Base-by-base conservation (phyloP, 2,113 vertebrate genomes). In the Glaucomys volans region DNA sequence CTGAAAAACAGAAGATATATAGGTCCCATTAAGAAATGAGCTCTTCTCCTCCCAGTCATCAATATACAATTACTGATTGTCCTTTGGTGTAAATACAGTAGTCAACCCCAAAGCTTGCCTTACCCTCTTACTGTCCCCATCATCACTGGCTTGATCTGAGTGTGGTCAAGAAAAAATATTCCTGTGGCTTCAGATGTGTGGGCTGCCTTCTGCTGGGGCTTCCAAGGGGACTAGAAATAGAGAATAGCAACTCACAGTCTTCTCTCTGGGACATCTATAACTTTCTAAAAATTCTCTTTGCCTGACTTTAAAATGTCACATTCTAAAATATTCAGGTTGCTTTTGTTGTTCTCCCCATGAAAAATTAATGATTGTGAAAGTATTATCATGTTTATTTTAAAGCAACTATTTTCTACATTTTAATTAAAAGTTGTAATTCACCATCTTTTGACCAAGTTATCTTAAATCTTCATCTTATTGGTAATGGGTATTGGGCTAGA, bases 371-470 rank as follows among this genome's bases (percentile, higher is more conserved):
- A 94, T 97, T 89, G 86, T 57, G 87, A 76, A 98, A 98, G 95
- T 98, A 98, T 98, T 98, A 97, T 97, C 79, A n/a, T 98, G 97
- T 98, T 98, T 98, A 97, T 98, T 98, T 98, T 98, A 98, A 98
- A 98, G 97, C 97, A 98, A 97, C 96, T 97, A 89, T 98, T 98
- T 98, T 98, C 97, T 97, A 83, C 9, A 8, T 98, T 98, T 98
- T 99, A 98, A 98, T 99, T 99, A 98, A 98, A 99, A 98, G 98
- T 98, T 98, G 97, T 98, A 98, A 98, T 98, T 99, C 98, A 98
- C 97, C 96, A 95, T 98, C 98, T 98, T 98, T 98, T 98, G 96
- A 97, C 98, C 91, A 95, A 97, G 96, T 98, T 98, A 98, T 98
- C 98, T 98, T 98, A 98, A 98, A 98, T 99, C 98, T 99, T 98